These are phyloP conservation scores for Plectropomus leopardus DNA, from an alignment of 2,113 vertebrate species.

Conservation along the genomic window DNA sequence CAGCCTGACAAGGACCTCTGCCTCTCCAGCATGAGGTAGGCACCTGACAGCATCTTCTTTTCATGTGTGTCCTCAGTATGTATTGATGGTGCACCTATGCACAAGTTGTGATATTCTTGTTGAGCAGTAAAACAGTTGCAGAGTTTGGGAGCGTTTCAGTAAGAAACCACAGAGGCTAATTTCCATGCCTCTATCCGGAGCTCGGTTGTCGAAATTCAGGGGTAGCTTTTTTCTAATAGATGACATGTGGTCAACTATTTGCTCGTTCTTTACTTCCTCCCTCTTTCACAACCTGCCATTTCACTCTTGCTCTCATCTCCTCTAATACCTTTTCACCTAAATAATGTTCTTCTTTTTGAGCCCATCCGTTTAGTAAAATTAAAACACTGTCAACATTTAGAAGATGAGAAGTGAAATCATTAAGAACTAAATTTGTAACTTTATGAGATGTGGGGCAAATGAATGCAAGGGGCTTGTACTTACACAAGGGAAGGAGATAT, in stretches of 20 bases:
- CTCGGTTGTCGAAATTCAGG: not conserved
- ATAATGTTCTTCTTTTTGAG: not conserved
- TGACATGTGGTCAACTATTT: not conserved
- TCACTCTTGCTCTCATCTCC: conserved; percentile 8
- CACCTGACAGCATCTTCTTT: conserved; percentile 37
- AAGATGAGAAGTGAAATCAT: conserved; percentile 4
- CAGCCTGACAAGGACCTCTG: conserved; percentile 43
- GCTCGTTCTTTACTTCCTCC: not conserved
- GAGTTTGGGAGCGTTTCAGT: conserved; percentile 13
- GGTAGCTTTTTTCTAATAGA: not conserved
- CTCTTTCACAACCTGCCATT: conserved; percentile 8
- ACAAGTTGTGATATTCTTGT: conserved; percentile 3
- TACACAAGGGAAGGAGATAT: not conserved
- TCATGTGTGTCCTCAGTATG: not conserved
- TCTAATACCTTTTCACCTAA: not conserved
- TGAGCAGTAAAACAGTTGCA: not conserved
- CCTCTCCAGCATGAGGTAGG: conserved; percentile 75
- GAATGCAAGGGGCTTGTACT: conserved; percentile 16
- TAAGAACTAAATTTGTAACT: not conserved
- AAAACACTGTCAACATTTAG: conserved; percentile 8
- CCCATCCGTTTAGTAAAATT: not conserved
- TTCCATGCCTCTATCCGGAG: not conserved
- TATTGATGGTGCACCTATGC: not conserved
- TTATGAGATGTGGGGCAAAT: not conserved
- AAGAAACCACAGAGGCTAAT: conserved; percentile 6